phyloP scores from a whole-genome alignment of 2,888 invertebrate species.

The Drosophila diplacantha region DNA sequence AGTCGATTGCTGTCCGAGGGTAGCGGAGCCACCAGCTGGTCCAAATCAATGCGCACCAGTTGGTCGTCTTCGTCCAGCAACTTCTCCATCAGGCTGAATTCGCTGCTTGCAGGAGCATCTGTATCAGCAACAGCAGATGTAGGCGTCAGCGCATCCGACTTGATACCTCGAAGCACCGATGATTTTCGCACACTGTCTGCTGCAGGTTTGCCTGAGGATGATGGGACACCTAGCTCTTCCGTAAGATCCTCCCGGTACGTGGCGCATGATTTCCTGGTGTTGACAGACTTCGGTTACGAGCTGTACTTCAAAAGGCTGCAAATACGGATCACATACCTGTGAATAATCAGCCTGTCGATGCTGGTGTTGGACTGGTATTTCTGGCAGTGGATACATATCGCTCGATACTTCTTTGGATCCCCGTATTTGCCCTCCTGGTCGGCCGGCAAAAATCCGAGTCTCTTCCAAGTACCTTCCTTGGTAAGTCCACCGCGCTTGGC shows the following conservation, averaged over 20 bases:
- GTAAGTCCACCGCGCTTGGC: conserved; percentile 14
- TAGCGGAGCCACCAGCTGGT: conserved; percentile 14
- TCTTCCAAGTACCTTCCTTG: conserved; percentile 27
- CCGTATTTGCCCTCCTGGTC: conserved; percentile 6
- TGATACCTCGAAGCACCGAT: not conserved
- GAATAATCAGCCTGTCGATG: conserved; percentile 34
- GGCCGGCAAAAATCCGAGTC: conserved; percentile 25
- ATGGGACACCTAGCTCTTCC: conserved; percentile 11
- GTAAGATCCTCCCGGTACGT: conserved; percentile 23
- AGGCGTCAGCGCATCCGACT: not conserved
- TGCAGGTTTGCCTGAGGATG: not conserved
- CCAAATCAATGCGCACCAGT: conserved; percentile 25
- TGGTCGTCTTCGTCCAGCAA: conserved; percentile 31
- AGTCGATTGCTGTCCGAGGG: conserved; percentile 28
- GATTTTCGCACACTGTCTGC: not conserved
- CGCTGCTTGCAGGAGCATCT: not conserved
- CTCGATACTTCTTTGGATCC: conserved; percentile 26
- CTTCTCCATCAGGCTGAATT: conserved; percentile 22
- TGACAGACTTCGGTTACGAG: not conserved
- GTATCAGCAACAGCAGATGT: not conserved
- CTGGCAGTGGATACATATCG: conserved; percentile 27
- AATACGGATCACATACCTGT: conserved; percentile 21
- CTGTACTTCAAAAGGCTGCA: not conserved
- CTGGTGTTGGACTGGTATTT: conserved; percentile 38
- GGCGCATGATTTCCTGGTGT: conserved; percentile 24